A percentile compares a stretch with the other conserved stretches of the same genome.
Conservation (phyloP, 2,888 invertebrate genomes). For the Rotaria magnacalcarata region DNA sequence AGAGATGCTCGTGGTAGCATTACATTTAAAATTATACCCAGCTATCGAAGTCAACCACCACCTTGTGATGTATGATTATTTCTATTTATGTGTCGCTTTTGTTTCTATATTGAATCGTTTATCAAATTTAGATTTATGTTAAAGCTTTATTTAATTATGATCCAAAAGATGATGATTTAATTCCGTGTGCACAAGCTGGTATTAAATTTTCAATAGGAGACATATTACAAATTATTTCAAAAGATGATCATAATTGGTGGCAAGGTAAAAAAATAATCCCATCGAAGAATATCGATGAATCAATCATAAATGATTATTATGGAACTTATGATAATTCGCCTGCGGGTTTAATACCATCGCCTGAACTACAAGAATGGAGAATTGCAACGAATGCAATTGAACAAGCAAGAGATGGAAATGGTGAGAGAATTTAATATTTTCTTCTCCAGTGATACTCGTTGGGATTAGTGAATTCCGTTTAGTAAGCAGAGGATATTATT, state of each 20-base stretch:
- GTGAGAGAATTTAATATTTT: background rate
- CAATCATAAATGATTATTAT: constrained; percentile 47
- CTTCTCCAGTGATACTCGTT: too few relatives aligned
- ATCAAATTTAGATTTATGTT: constrained; percentile 79
- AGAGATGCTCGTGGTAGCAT: constrained; percentile 91
- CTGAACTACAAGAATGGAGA: constrained; percentile 96
- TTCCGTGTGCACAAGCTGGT: constrained; percentile 97
- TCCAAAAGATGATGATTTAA: constrained; percentile 91
- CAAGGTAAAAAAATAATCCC: constrained; percentile 69
- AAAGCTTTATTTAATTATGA: constrained; percentile 96
- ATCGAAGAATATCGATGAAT: background rate
- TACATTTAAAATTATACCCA: constrained; percentile 97
- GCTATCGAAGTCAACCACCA: constrained; percentile 80
- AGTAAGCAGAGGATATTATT: too few relatives aligned
- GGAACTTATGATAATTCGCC: constrained; percentile 65
- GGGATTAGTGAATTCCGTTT: too few relatives aligned
- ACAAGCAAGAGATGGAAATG: constrained; percentile 43
- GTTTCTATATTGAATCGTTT: background rate
- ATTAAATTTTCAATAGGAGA: constrained; percentile 92
- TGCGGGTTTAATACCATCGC: constrained; percentile 94
- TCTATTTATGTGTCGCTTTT: background rate
- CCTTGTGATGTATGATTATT: constrained; percentile 40
- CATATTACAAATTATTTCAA: constrained; percentile 88
- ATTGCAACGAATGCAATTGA: constrained; percentile 65
- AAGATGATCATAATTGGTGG: constrained; percentile 99